Conservation (phyloP, 2,888 invertebrate species). For the Scrobipalpa atriplicella region DNA sequence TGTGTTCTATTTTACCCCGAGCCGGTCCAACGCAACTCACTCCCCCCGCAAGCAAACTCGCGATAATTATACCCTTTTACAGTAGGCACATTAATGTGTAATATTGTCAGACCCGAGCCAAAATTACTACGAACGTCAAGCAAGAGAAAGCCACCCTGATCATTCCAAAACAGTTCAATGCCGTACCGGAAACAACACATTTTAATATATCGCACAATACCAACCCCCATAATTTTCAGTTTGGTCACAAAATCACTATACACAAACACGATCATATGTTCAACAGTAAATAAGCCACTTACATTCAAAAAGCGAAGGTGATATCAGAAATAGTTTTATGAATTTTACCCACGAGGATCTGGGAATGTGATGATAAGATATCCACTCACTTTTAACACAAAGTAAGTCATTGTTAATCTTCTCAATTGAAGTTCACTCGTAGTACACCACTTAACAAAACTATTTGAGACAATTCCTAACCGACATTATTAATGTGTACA, state of each 20-base stretch:
- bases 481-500: constrained; percentile 45
- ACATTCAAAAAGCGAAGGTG: constrained; percentile 29
- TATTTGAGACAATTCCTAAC: constrained; percentile 41
- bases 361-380: constrained; percentile 14
- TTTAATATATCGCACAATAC: constrained; percentile 1
- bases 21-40: neutral
- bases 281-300: constrained; percentile 10
- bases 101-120: constrained; percentile 18
- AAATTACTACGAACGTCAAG: constrained; percentile 18
- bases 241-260: constrained; percentile 17
- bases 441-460: constrained; percentile 42
- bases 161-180: constrained; percentile 2
- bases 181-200: neutral
- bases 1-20: constrained; percentile 27
- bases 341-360: constrained; percentile 31
- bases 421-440: constrained; percentile 46
- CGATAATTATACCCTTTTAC: constrained; percentile 25
- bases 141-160: constrained; percentile 4
- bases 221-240: constrained; percentile 21
- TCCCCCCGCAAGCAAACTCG: constrained; percentile 4
- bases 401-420: constrained; percentile 61
- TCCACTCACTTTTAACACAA: constrained; percentile 60
- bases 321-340: constrained; percentile 32
- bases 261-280: constrained; percentile 23
- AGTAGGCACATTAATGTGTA: constrained; percentile 22